Conservation (phyloP, 2,888 invertebrate species). For the Pseudoips prasinana region DNA sequence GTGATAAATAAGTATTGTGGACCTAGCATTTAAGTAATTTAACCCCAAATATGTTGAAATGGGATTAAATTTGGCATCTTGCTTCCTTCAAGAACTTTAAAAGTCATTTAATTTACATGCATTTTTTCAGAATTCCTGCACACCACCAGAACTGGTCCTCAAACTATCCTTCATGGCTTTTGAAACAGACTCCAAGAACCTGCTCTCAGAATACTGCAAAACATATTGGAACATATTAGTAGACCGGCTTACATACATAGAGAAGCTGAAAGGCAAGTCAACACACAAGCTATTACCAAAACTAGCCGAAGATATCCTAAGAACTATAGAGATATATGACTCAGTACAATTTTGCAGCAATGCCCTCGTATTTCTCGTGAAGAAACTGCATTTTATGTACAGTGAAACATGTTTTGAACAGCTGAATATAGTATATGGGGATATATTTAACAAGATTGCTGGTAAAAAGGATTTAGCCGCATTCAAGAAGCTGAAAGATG, state of each 20-base stretch:
- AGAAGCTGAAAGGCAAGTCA: conserved; percentile 48
- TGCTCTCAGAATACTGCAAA: conserved; percentile 56
- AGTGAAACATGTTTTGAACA: conserved; percentile 40
- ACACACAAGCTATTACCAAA: conserved; percentile 57
- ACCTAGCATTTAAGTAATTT: no score
- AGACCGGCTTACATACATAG: conserved; percentile 58
- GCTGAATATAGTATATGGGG: conserved; percentile 38
- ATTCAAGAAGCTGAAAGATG: conserved; percentile 45
- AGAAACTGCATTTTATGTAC: conserved; percentile 57
- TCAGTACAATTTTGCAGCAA: conserved; percentile 50
- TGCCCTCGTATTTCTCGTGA: conserved; percentile 50
- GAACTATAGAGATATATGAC: conserved; percentile 55
- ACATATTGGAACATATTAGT: conserved; percentile 67
- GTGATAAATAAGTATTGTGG: no score
- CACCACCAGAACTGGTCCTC: conserved; percentile 57
- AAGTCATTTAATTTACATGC: no score
- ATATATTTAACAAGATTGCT: conserved; percentile 49
- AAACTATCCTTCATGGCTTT: conserved; percentile 68
- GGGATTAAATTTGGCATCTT: no score
- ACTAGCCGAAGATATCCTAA: conserved; percentile 50
- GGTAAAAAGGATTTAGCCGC: conserved; percentile 40
- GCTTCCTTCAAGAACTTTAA: no score
- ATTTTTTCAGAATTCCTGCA: conserved; percentile 49
- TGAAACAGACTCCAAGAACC: conserved; percentile 43
- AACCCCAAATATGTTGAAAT: no score